Evolutionary conservation across 1,140 invertebrate species (phyloP), one percentile per base, ranked within the genome.

Genomic region (Formica selysi): DNA sequence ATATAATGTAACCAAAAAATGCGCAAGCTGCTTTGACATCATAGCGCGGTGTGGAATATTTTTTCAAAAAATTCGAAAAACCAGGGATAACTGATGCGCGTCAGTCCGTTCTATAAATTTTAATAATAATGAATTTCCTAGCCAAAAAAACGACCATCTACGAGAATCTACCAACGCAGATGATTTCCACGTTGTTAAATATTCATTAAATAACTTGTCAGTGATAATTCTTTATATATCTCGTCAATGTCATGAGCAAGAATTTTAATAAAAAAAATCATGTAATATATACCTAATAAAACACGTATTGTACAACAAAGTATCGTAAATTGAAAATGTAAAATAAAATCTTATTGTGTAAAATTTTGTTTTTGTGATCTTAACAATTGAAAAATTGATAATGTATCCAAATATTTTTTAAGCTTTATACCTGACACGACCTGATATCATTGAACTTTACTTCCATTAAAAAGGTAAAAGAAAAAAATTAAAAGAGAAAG

Each of bases 171-270:
- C 16, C 76, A 19, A 41, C n/a, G 26, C 38, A 48, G 38, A 78
- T 78, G 59, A 65, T 38, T 44, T 38, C 3, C 29, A 32, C 38
- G 38, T 44, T 38, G 74, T 78, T 78, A 78, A 78, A 78, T 78
- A 78, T 78, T 78, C 76, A 78, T 78, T 78, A 78, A 78, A 78
- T 78, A 32, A 65, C 22, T 78, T 65, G 38, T n/a, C 16, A 26
- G 26, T 64, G 38, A 76, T 65, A 41, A 38, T 41, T 22, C 41
- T 78, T 78, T 64, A 64, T 6, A 2, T 16, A 48, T 32, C n/a
- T 44, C 32, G 11, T 7, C 26, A 44, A 32, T 78, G n/a, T 64
- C 22, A 65, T 5, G 38, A 44, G 16, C 36, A 44, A 64, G 7
- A 44, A 64, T n/a, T 48, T 78, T 29, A 16, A 13, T 65, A 22